Percentiles rank a stretch among this genome's conserved stretches.
These are phyloP conservation scores for Solen grandis DNA, from an alignment of 1,140 invertebrate genomes.

Conservation along the genomic window DNA sequence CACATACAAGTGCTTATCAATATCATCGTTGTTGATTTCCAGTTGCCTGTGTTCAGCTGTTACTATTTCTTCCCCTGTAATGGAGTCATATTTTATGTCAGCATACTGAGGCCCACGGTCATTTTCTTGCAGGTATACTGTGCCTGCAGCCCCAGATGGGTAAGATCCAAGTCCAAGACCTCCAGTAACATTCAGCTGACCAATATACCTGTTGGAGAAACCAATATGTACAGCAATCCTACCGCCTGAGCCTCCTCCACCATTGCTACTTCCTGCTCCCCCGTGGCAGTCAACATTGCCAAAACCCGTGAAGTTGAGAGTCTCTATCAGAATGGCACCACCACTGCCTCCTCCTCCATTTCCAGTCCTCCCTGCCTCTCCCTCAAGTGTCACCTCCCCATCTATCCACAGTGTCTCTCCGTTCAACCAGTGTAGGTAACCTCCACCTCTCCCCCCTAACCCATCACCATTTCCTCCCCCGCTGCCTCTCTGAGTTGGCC, in stretches of 20 bases:
- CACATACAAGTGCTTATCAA: constrained; percentile 65
- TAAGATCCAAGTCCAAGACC: constrained; percentile 58
- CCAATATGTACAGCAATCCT: constrained; percentile 66
- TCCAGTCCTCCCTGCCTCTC: constrained; percentile 59
- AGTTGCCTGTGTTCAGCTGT: constrained; percentile 63
- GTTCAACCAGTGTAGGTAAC: constrained; percentile 68
- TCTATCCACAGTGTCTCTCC: constrained; percentile 68
- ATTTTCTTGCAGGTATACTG: constrained; percentile 71
- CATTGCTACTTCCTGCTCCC: constrained; percentile 59
- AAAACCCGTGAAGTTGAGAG: constrained; percentile 74
- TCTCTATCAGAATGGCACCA: constrained; percentile 67
- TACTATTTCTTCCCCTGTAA: constrained; percentile 43
- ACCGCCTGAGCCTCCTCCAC: constrained; percentile 70
- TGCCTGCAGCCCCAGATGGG: constrained; percentile 71
- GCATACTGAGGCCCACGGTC: constrained; percentile 72
- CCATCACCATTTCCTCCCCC: constrained; percentile 72
- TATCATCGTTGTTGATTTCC: constrained; percentile 68
- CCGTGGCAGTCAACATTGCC: constrained; percentile 70
- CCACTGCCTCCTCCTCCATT: constrained; percentile 73
- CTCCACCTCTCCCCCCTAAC: constrained; percentile 69
- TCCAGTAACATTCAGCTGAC: constrained; percentile 64
- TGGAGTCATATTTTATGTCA: constrained; percentile 71
- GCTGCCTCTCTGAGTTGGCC: constrained; percentile 63
- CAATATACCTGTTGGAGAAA: constrained; percentile 69
- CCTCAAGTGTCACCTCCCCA: constrained; percentile 65